Base-by-base conservation (phyloP, 2,113 vertebrate genomes). In the Microcebus jonahi region DNA sequence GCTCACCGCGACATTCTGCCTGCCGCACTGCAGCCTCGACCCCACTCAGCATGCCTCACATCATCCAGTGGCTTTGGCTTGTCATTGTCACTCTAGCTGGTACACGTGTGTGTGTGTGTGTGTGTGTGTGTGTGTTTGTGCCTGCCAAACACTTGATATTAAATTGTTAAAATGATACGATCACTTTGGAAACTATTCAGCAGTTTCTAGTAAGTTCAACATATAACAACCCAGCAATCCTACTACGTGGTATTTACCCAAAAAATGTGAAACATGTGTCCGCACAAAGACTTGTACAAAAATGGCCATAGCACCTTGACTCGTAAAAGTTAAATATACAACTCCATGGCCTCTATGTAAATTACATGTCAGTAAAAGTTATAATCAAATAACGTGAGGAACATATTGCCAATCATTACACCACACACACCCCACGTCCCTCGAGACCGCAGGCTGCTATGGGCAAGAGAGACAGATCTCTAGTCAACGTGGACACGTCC, bases 1-100 rank as follows among this genome's bases (percentile, higher is more conserved):
- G 8, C 9, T 13, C 1, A 0, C 77, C 8, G 9, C 0, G 0
- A 10, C 1, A 2, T 57, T 75, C 59, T 0, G 1, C 71, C 23
- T 31, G 45, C 4, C 1, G 20, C 4, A 8, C 18, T 4, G 50
- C 29, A 48, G 53, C 42, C 27, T 11, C 27, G 0, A 36, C 25
- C 42, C 29, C 25, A 0, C 29, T 12, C 79, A 1, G 53, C 8
- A 1, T 5, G 29, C 1, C 2, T 18, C 63, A 4, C 0, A 0
- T 27, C 7, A 0, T 0, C 2, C 15, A 1, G 39, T 65, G 1
- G 50, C 76, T 34, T 4, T 57, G 27, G 11, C 5, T 20, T 6
- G 1, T 17, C 90, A 63, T 18, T 11, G 34, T 23, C 61, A 23
- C 34, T 27, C 34, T 63, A 20, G 29, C 23, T n/a, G 42, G 53